phyloP scores from a whole-genome alignment of 2,888 invertebrate species.

The Pseudococcus jackbeardsleyi region DNA sequence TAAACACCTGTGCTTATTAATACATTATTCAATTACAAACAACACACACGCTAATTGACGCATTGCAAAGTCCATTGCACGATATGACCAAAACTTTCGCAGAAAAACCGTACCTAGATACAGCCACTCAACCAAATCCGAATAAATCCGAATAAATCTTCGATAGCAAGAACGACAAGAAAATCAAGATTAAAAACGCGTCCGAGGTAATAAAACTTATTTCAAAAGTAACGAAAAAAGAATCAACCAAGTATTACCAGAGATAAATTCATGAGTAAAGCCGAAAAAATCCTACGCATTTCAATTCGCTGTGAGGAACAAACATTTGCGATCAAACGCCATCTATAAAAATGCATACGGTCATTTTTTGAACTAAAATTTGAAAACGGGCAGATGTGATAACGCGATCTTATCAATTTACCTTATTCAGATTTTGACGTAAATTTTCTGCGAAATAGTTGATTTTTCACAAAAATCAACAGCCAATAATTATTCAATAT shows the following conservation, averaged over 20 bases:
- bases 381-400: too few species aligned
- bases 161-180: neutral
- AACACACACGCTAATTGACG: neutral
- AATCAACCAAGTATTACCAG: neutral
- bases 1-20: neutral
- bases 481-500: too few species aligned
- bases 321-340: too few species aligned
- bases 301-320: too few species aligned
- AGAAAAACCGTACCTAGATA: neutral
- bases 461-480: too few species aligned
- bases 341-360: too few species aligned
- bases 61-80: neutral
- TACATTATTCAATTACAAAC: neutral
- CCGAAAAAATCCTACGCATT: slow-evolving; percentile 1
- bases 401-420: too few species aligned
- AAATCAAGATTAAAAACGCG: neutral
- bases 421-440: too few species aligned
- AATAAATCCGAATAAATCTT: neutral
- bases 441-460: too few species aligned
- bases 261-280: neutral
- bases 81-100: neutral
- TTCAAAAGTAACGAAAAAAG: neutral
- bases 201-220: neutral
- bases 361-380: too few species aligned
- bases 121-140: neutral